Percentiles rank a stretch among this genome's conserved stretches.
These are phyloP conservation scores for Diorhabda sublineata DNA, from an alignment of 1,140 invertebrate species.

Conservation along the genomic window DNA sequence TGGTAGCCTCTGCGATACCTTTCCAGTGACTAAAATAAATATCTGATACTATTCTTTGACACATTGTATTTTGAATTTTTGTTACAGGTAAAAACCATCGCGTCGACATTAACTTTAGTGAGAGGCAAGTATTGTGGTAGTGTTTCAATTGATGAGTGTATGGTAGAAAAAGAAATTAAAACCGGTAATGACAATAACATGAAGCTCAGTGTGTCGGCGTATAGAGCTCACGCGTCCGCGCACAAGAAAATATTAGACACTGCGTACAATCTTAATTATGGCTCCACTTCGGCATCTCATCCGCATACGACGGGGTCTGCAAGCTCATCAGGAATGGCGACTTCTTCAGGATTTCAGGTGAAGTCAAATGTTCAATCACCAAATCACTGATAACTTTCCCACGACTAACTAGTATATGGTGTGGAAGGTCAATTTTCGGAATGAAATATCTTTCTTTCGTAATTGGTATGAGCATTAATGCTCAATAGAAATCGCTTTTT, in stretches of 20 bases:
- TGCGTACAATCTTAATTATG: conserved; percentile 72
- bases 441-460: too few relatives aligned
- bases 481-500: too few relatives aligned
- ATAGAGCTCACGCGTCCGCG: conserved; percentile 75
- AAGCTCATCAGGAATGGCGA: conserved; percentile 27
- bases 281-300: conserved; percentile 64
- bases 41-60: too few relatives aligned
- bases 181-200: conserved; percentile 47
- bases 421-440: too few relatives aligned
- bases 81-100: too few relatives aligned
- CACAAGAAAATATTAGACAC: conserved; percentile 77
- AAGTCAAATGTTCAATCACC: conserved; percentile 5
- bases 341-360: conserved; percentile 39
- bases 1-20: too few relatives aligned
- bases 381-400: too few relatives aligned
- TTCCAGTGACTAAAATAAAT: too few relatives aligned
- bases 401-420: too few relatives aligned
- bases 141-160: conserved; percentile 9
- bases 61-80: too few relatives aligned
- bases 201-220: conserved; percentile 80
- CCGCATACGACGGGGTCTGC: conserved; percentile 51
- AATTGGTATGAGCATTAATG: too few relatives aligned
- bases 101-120: background rate
- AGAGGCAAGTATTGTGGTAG: conserved; percentile 11
- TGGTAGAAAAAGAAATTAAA: conserved; percentile 12